Evolutionary conservation across 2,797 vertebrate genomes (phyloP).

Genomic region (Emys orbicularis): DNA sequence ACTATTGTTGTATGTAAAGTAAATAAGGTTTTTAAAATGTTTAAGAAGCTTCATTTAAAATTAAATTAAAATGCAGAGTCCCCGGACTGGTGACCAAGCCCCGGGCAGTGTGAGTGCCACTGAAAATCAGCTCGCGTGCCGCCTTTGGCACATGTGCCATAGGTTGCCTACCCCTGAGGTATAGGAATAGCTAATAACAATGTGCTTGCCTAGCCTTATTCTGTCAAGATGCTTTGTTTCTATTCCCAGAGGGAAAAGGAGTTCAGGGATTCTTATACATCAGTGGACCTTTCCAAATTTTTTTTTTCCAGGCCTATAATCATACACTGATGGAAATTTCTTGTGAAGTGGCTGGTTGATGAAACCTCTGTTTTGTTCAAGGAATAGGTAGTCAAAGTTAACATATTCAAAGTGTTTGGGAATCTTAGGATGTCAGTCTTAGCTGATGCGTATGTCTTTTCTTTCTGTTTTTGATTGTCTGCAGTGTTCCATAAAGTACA

Average conservation of each 20-base stretch:
- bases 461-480: background rate
- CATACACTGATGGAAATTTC: accelerated
- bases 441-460: background rate
- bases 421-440: background rate
- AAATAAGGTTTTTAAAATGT: no score
- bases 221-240: background rate
- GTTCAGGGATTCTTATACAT: background rate
- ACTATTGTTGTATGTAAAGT: no score
- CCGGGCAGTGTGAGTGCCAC: no score
- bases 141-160: no score
- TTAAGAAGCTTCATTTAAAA: no score
- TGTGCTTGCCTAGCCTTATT: background rate
- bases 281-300: background rate
- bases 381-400: accelerated
- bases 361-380: background rate
- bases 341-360: background rate
- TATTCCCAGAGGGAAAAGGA: background rate
- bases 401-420: background rate
- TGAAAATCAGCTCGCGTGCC: no score
- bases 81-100: no score
- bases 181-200: background rate
- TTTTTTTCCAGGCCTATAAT: background rate
- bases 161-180: no score
- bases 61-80: no score
- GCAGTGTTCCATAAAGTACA: background rate